A percentile compares a stretch with the other conserved stretches of the same genome.
These are phyloP conservation scores for Lordiphosa collinella DNA, from an alignment of 1,140 invertebrate species.

Conservation along the genomic window DNA sequence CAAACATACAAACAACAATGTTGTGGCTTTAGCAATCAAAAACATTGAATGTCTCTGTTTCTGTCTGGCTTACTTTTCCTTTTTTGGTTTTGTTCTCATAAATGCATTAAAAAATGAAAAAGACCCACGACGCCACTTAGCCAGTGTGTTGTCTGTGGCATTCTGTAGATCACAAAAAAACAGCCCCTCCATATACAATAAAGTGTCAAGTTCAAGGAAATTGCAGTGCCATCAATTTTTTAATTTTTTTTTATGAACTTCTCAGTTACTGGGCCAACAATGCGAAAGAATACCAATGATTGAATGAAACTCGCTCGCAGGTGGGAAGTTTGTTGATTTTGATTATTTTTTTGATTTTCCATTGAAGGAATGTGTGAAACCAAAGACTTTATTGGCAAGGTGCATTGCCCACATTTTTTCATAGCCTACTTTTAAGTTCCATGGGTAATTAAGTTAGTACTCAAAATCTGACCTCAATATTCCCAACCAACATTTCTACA, in stretches of 20 bases:
- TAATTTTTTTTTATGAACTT: constrained; percentile 5
- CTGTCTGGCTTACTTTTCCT: constrained; percentile 14
- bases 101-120: background rate
- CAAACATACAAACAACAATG: background rate
- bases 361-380: constrained; percentile 59
- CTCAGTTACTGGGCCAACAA: constrained; percentile 2
- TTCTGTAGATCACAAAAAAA: background rate
- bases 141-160: constrained; percentile 37
- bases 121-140: constrained; percentile 27
- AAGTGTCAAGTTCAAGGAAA: constrained; percentile 77
- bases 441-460: no score
- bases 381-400: constrained; percentile 28
- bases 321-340: constrained; percentile 28
- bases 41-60: constrained; percentile 10
- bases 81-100: constrained; percentile 7
- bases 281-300: constrained; percentile 46
- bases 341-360: constrained; percentile 7
- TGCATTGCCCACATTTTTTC: background rate
- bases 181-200: no score
- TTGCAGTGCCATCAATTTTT: constrained; percentile 62
- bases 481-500: constrained; percentile 28
- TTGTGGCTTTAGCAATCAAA: constrained; percentile 17
- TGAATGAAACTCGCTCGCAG: constrained; percentile 63
- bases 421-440: no score
- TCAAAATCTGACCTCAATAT: background rate